Conservation (phyloP, 1,140 invertebrate species). For the Amphibalanus amphitrite region DNA sequence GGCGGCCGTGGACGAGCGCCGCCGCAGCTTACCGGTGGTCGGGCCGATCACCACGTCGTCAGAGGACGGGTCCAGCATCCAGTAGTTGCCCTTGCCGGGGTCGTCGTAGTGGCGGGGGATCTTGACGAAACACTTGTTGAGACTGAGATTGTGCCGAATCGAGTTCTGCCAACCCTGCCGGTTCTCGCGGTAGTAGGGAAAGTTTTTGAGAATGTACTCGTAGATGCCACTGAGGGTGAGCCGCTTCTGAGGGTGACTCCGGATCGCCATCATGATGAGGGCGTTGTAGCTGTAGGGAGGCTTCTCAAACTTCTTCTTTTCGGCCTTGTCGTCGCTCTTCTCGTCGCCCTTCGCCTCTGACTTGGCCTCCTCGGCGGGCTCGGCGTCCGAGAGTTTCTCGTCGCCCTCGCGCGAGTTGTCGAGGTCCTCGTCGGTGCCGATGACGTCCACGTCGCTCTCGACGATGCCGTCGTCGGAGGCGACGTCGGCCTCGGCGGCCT, state of each 20-base stretch:
- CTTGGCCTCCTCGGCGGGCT: constrained; percentile 11
- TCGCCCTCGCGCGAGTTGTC: constrained; percentile 14
- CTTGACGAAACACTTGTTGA: constrained; percentile 98
- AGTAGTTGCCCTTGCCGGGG: constrained; percentile 88
- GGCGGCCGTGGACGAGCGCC: constrained; percentile 69
- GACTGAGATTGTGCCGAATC: constrained; percentile 85
- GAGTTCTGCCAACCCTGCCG: constrained; percentile 99
- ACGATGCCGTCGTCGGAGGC: constrained; percentile 12
- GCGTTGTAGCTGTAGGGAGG: constrained; percentile 97
- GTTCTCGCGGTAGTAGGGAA: constrained; percentile 93
- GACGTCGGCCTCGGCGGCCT: constrained; percentile 24
- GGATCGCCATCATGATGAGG: constrained; percentile 98
- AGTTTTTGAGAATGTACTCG: constrained; percentile 97
- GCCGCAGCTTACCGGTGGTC: constrained; percentile 79
- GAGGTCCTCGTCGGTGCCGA: constrained; percentile 11
- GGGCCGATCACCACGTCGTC: constrained; percentile 97
- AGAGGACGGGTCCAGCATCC: constrained; percentile 84
- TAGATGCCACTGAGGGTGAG: constrained; percentile 98
- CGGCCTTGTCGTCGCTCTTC: constrained; percentile 26
- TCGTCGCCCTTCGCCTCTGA: constrained; percentile 23
- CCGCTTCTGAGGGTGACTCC: constrained; percentile 78
- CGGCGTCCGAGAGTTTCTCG: constrained; percentile 12
- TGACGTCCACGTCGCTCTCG: constrained; percentile 8
- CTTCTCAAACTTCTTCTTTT: constrained; percentile 58
- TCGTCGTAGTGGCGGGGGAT: constrained; percentile 84